Base-by-base conservation (phyloP, 1,140 invertebrate genomes). In the Drosophila setifemur region DNA sequence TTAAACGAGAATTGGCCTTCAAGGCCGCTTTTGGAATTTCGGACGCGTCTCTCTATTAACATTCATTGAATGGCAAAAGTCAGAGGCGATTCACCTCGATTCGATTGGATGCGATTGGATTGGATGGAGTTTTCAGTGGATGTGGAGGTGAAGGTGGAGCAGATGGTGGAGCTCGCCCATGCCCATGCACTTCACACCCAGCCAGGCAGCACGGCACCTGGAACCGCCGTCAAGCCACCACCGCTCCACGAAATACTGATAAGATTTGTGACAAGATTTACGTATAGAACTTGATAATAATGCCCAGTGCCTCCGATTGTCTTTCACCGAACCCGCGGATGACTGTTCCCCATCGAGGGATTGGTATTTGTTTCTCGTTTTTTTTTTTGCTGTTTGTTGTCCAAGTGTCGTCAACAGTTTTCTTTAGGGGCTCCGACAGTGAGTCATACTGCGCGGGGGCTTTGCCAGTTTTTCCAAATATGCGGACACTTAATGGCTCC, bases 251-350 rank as follows among this genome's bases (percentile, higher is more conserved):
- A 11, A 21, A 14, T 9, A 1, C 53, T 55, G 67, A 71, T 71
- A 71, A 71, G 67, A 71, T 71, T 71, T 71, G 64, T n/a, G 26
- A 26, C 21, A 70, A 70, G 67, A 71, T 71, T 71, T 71, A 71
- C 67, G 67, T 71, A 71, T 60, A 71, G 50, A 58, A 58, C 18
- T 8, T 60, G 67, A 71, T 71, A 71, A 50, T 25, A 54, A 37
- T 37, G 11, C 31, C n/a, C 3, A 8, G 58, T 31, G 25, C 26
- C 31, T 69, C 50, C 18, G 14, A 69, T 69, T 69, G 66, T 39
- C 47, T 69, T 68, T 45, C 64, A 40, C 16, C 21, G 35, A 68
- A 69, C 37, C 33, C 18, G 18, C 21, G 26, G 29, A 64, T 57
- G 64, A 45, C 28, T 45, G 19, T 35, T 45, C 16, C 11, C 37